These are phyloP conservation scores for Drosophila ironensis DNA, from an alignment of 1,140 invertebrate genomes.

Conservation along the genomic window DNA sequence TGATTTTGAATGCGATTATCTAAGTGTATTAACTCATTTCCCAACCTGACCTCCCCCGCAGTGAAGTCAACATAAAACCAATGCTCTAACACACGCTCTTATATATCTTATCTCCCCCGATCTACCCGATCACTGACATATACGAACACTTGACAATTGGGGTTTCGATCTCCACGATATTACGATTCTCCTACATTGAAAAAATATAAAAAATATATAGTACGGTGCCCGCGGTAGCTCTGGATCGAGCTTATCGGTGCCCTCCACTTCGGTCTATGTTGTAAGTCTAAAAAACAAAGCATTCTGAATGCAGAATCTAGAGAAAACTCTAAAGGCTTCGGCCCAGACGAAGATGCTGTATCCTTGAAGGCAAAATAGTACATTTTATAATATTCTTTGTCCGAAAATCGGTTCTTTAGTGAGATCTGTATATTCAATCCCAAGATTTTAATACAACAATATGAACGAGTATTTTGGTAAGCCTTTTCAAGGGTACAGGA, in stretches of 20 bases:
- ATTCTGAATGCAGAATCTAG: slow-evolving; percentile 24
- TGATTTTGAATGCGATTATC: slow-evolving; percentile 39
- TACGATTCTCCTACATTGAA: not conserved
- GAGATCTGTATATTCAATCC: not conserved
- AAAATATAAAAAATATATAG: slow-evolving; percentile 25
- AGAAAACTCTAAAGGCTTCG: slow-evolving; percentile 12
- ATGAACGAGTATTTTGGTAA: too few relatives aligned
- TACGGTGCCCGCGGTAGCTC: slow-evolving; percentile 84
- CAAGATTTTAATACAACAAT: not conserved
- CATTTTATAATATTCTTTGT: not conserved
- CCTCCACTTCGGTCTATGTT: slow-evolving; percentile 85
- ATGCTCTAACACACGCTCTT: slow-evolving; percentile 73
- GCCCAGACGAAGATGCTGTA: slow-evolving; percentile 27
- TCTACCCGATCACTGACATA: slow-evolving; percentile 33
- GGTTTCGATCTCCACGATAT: slow-evolving; percentile 13
- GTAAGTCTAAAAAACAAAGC: slow-evolving; percentile 83
- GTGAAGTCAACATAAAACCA: slow-evolving; percentile 33
- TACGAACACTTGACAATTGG: slow-evolving; percentile 5
- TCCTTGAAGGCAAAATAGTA: not conserved
- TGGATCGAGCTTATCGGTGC: slow-evolving; percentile 90
- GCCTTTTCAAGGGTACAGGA: slow-evolving; percentile 9
- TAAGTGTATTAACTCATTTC: slow-evolving; percentile 61
- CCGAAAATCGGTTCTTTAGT: not conserved
- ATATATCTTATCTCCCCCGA: slow-evolving; percentile 68
- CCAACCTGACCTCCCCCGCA: slow-evolving; percentile 20